These are phyloP conservation scores for Meteorus sp. DNA, from an alignment of 1,140 invertebrate genomes.

Conservation along the genomic window DNA sequence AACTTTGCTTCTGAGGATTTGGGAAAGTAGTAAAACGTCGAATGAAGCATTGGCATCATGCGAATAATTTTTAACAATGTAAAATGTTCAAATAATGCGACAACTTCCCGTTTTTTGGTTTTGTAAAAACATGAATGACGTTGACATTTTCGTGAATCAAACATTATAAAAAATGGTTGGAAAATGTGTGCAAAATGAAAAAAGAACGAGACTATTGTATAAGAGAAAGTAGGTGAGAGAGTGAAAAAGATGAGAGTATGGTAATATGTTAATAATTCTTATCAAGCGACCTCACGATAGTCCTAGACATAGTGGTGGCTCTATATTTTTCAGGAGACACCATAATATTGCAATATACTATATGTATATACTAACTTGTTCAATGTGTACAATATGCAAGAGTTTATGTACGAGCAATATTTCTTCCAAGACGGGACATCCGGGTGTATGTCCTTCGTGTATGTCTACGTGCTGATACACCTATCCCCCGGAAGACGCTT, in stretches of 20 bases:
- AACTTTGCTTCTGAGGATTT: no score
- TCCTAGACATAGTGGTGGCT: not conserved
- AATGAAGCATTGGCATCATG: no score
- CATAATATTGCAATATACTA: constrained; percentile 10
- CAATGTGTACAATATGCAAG: constrained; percentile 6
- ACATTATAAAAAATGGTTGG: no score
- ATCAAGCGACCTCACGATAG: constrained; percentile 9
- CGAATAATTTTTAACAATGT: no score
- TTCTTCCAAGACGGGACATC: constrained; percentile 9
- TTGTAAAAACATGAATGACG: not conserved
- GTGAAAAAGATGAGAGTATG: not conserved
- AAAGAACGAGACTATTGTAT: not conserved
- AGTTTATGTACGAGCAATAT: constrained; percentile 8
- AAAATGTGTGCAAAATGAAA: no score
- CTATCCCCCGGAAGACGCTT: not conserved
- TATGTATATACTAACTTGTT: not conserved
- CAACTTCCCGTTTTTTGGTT: not conserved
- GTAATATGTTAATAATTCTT: constrained; percentile 15
- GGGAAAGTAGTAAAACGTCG: no score
- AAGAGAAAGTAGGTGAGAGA: not conserved
- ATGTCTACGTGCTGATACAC: constrained; percentile 10
- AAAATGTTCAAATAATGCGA: no score
- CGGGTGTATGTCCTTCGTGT: constrained; percentile 1
- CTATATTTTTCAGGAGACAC: constrained; percentile 6
- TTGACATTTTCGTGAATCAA: not conserved